phyloP scores from a whole-genome alignment of 2,797 vertebrate genomes.

The Pseudochirops corinnae region DNA sequence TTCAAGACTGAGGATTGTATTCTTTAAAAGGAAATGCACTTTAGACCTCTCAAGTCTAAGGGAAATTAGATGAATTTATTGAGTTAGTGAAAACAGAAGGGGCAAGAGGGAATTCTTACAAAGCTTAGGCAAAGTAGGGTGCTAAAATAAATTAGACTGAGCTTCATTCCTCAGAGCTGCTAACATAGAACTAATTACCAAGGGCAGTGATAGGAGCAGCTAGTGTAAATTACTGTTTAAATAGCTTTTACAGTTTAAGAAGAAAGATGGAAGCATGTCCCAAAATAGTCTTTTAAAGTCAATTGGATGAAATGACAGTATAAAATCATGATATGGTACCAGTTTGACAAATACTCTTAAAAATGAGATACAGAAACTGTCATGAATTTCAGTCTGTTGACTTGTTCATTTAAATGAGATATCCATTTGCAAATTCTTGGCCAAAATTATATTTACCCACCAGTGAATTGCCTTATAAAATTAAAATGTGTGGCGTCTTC shows the following conservation, averaged over 20 bases:
- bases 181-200: slow-evolving; percentile 53
- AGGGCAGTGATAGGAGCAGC: slow-evolving; percentile 52
- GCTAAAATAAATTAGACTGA: slow-evolving; percentile 52
- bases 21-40: slow-evolving; percentile 41
- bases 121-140: slow-evolving; percentile 28
- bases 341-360: slow-evolving; percentile 39
- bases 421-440: slow-evolving; percentile 5
- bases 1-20: slow-evolving; percentile 23
- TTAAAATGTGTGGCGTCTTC: neutral
- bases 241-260: slow-evolving; percentile 64
- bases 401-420: slow-evolving; percentile 54
- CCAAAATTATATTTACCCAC: neutral
- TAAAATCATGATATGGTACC: neutral
- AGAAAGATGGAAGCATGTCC: slow-evolving; percentile 24
- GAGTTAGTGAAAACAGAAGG: slow-evolving; percentile 32
- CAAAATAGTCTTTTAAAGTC: slow-evolving; percentile 49
- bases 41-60: slow-evolving; percentile 34
- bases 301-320: slow-evolving; percentile 29
- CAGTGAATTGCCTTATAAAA: neutral
- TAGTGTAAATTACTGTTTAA: slow-evolving; percentile 60
- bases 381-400: neutral
- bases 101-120: slow-evolving; percentile 28
- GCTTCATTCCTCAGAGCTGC: slow-evolving; percentile 24
- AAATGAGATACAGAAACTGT: slow-evolving; percentile 29
- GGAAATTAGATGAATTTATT: slow-evolving; percentile 44